Evolutionary conservation across 30 jellyfish, hydroid and myxozoan genomes (phyloP), one percentile per base, ranked within the genome.

Genomic region (Hydractinia echinata): DNA sequence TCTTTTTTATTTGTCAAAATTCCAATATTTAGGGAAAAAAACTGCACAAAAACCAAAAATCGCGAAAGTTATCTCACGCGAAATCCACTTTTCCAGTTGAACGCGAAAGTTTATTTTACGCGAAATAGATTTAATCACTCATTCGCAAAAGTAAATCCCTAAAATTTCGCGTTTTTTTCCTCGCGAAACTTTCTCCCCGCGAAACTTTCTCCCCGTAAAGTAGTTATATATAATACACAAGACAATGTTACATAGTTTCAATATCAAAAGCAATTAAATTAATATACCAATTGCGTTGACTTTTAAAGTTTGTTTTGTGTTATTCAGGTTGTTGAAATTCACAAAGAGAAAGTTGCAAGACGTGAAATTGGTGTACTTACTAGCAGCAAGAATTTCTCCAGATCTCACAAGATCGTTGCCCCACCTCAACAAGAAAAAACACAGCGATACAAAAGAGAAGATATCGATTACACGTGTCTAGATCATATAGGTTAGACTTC

Each of bases 271-370:
- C 16, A 18, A 18, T 58, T 13, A 18, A 11, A 18, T 11, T 18
- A 58, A 58, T 18, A 58, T 11, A 58, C 15, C 19, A 58, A 58
- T 58, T 58, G 11, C n/a, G 15, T 68, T 14, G n/a, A 3, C 13
- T 73, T 64, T 67, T 13, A 51, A 50, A 20, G 44, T 30, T 30
- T 30, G 44, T 30, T 30, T 30, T 30, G 44, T 30, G 44, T 30
- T 62, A 72, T 61, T 44, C 67, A 92, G 98, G 85, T 89, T 70
- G 99, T 93, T 66, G 99, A 93, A 81, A 93, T 93, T 61, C 96
- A 93, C 87, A 93, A 93, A 80, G 99, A 93, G 73, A 87, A 93
- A 73, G 99, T 93, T 55, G 99, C 99, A 52, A 77, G 99, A 81
- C 84, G 99, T 76, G 96, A 93, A 55, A 93, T 93, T 69, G 99